These are phyloP conservation scores for Anoplopoma fimbria DNA, from an alignment of 2,113 vertebrate genomes.

Conservation along the genomic window DNA sequence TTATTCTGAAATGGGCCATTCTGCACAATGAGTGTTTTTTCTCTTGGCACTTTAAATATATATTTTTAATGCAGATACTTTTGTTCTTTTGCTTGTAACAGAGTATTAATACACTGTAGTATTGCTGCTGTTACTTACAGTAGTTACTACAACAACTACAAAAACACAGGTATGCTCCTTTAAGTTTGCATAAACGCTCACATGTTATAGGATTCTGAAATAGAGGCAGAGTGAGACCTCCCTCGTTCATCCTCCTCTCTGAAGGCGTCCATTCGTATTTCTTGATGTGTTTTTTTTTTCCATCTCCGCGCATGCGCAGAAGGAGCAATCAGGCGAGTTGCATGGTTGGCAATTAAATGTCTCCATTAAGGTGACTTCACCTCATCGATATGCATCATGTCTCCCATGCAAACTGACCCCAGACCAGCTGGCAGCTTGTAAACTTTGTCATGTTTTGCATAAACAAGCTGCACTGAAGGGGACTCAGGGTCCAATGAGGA, in stretches of 20 bases:
- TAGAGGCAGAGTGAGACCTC: conserved; percentile 58
- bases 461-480: conserved; percentile 34
- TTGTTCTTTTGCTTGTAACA: too few species aligned
- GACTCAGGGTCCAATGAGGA: conserved; percentile 71
- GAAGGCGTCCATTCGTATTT: conserved; percentile 63
- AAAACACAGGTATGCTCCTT: background rate
- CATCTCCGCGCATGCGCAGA: conserved; percentile 75
- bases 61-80: too few species aligned
- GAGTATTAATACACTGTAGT: background rate
- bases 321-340: conserved; percentile 60
- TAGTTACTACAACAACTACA: too few species aligned
- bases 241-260: background rate
- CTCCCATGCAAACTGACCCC: background rate
- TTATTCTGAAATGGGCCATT: too few species aligned
- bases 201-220: background rate
- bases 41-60: too few species aligned
- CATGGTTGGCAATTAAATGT: conserved; percentile 75
- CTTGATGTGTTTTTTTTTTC: conserved; percentile 24
- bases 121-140: background rate
- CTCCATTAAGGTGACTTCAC: conserved; percentile 57
- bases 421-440: background rate
- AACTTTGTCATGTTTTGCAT: too few species aligned
- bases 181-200: conserved; percentile 7
- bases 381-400: background rate
- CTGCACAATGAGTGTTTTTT: too few species aligned